Percentiles rank a stretch among this genome's conserved stretches.
Evolutionary conservation across 2,113 vertebrate species (phyloP).

Genomic region (Corythaixoides concolor): DNA sequence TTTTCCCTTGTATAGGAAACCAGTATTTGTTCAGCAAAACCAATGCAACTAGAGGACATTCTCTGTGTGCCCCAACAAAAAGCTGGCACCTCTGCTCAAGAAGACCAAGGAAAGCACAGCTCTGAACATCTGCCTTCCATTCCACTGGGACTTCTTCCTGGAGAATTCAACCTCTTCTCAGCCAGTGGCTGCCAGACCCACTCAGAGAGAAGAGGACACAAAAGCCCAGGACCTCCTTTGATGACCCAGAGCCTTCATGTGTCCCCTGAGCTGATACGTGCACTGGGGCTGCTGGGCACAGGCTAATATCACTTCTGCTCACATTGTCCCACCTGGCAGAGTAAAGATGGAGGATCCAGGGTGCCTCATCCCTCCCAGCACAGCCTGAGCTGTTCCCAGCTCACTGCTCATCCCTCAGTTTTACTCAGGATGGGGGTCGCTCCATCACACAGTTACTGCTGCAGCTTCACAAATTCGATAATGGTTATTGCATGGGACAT

Average conservation of each 20-base stretch:
- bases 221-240: background rate
- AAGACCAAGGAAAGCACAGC: background rate
- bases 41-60: background rate
- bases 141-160: background rate
- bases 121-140: background rate
- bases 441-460: background rate
- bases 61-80: background rate
- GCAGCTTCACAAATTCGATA: background rate
- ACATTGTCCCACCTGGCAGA: accelerated
- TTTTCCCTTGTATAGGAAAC: background rate
- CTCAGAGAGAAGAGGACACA: background rate
- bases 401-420: background rate
- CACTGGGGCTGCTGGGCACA: background rate
- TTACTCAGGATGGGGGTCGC: background rate
- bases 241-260: background rate
- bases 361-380: background rate
- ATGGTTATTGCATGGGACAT: accelerated
- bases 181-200: background rate
- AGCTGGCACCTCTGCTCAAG: background rate
- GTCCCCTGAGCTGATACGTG: background rate
- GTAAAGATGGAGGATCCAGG: background rate
- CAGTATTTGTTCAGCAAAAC: background rate
- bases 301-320: background rate
- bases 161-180: background rate
- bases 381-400: background rate